Evolutionary conservation across 2,888 invertebrate genomes (phyloP).

Genomic region (Eristalis arbustorum): DNA sequence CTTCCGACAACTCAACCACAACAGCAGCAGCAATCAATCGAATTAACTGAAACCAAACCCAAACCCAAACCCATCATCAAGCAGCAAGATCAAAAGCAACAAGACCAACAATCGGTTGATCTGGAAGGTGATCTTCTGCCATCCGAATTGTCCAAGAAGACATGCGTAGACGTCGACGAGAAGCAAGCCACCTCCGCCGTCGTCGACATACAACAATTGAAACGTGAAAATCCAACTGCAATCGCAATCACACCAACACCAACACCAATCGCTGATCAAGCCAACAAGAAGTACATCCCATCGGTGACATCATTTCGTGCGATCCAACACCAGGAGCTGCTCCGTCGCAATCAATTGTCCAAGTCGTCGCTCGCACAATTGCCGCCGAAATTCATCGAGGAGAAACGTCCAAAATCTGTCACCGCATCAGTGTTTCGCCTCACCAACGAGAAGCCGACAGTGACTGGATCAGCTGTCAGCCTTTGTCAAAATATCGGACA

Average conservation of each 20-base stretch:
- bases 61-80: constrained; percentile 14
- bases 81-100: constrained; percentile 39
- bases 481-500: constrained; percentile 35
- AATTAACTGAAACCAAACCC: constrained; percentile 69
- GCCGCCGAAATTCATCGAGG: constrained; percentile 44
- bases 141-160: constrained; percentile 54
- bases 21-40: constrained; percentile 63
- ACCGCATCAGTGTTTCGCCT: constrained; percentile 78
- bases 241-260: constrained; percentile 1
- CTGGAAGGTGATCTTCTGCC: constrained; percentile 30
- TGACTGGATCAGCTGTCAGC: constrained; percentile 8
- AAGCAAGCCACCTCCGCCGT: constrained; percentile 48
- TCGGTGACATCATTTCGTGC: constrained; percentile 41
- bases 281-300: constrained; percentile 39
- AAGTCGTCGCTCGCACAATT: background rate
- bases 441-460: constrained; percentile 45
- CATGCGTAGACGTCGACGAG: constrained; percentile 68
- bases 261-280: constrained; percentile 7
- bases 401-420: constrained; percentile 78
- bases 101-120: constrained; percentile 39
- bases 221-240: constrained; percentile 52
- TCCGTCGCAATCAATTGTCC: constrained; percentile 9
- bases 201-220: constrained; percentile 47
- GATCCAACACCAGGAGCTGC: constrained; percentile 37
- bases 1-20: constrained; percentile 54